Conservation (phyloP, 2,113 vertebrate species). For the Labeo catla region DNA sequence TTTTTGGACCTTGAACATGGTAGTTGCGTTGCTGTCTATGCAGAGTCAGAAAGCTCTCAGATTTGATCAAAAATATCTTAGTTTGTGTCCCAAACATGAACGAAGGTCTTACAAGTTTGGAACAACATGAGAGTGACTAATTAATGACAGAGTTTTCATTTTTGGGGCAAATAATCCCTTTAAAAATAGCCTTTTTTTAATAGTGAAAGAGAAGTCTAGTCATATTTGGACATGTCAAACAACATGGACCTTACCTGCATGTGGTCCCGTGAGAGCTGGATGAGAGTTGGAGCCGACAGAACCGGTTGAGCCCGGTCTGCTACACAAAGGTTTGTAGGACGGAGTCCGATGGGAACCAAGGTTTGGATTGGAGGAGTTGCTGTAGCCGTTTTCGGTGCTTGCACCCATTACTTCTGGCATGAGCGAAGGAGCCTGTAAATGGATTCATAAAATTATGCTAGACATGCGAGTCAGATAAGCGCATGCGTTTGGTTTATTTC, state of each 20-base stretch:
- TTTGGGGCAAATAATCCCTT: background rate
- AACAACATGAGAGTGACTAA: no score
- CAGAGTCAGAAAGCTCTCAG: no score
- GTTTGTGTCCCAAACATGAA: no score
- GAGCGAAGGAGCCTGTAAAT: constrained; percentile 68
- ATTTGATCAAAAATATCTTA: no score
- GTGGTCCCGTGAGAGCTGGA: constrained; percentile 70
- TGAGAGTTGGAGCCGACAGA: constrained; percentile 63
- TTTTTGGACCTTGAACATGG: no score
- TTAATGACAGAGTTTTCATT: no score
- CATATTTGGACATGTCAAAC: background rate
- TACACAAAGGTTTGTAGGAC: constrained; percentile 71
- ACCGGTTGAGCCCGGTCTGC: constrained; percentile 69
- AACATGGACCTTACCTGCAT: constrained; percentile 66
- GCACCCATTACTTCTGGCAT: constrained; percentile 70
- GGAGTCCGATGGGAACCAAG: constrained; percentile 69
- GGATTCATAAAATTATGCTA: background rate
- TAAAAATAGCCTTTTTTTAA: background rate
- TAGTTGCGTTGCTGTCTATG: no score
- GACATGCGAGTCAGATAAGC: background rate
- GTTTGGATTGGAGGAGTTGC: constrained; percentile 67
- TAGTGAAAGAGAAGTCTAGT: background rate
- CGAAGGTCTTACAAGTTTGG: no score
- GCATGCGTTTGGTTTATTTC: background rate
- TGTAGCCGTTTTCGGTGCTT: constrained; percentile 73